A percentile compares a stretch with the other conserved stretches of the same genome.
Conservation (phyloP, 2,888 invertebrate species). For the Drosophila melanocephala region DNA sequence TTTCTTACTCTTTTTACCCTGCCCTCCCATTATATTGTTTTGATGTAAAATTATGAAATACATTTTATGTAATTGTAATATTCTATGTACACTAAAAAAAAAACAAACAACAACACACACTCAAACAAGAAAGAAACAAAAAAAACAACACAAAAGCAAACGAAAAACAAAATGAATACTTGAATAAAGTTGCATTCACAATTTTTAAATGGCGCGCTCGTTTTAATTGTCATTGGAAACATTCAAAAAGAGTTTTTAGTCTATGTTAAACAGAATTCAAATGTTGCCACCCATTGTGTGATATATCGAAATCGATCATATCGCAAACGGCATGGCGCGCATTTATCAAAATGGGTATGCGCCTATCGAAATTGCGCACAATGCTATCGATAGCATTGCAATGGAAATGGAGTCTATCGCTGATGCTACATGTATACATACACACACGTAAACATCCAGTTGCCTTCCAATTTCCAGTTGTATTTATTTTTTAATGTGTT, state of each 20-base stretch:
- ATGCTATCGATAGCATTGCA: constrained; percentile 41
- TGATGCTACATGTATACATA: constrained; percentile 53
- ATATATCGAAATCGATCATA: constrained; percentile 6
- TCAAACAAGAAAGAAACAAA: constrained; percentile 31
- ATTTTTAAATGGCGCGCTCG: constrained; percentile 70
- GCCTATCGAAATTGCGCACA: constrained; percentile 55
- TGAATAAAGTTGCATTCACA: constrained; percentile 85
- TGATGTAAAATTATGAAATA: constrained; percentile 78
- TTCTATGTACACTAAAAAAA: constrained; percentile 71
- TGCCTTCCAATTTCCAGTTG: constrained; percentile 68
- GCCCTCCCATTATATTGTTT: constrained; percentile 68
- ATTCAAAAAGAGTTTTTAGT: background rate
- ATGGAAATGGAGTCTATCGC: constrained; percentile 40
- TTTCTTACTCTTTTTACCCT: constrained; percentile 38
- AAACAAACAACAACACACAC: constrained; percentile 43
- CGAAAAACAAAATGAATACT: constrained; percentile 72
- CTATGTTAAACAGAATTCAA: background rate
- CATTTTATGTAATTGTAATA: constrained; percentile 78
- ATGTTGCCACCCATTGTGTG: background rate
- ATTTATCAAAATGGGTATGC: background rate
- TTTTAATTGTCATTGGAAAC: background rate
- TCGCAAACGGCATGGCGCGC: constrained; percentile 6
- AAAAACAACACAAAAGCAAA: constrained; percentile 51
- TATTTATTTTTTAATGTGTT: constrained; percentile 83
- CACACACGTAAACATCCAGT: constrained; percentile 61